Evolutionary conservation across 64 coral and sea anemone species (phyloP).

Genomic region (Astreopora myriophthalma): DNA sequence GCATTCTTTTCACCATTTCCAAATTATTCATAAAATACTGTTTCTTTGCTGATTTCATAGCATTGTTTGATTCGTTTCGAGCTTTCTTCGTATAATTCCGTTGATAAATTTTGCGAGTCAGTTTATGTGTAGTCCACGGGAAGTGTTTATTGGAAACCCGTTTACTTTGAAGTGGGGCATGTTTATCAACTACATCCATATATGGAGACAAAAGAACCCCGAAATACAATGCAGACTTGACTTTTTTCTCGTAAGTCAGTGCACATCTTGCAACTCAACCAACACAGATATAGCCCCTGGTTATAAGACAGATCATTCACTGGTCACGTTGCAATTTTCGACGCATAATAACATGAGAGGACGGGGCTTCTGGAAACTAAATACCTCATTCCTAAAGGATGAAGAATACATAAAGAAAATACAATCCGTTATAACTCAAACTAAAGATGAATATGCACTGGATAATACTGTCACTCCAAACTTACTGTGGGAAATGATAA

Average conservation of each 20-base stretch:
- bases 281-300: conserved; percentile 7
- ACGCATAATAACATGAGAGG: neutral
- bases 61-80: too few species aligned
- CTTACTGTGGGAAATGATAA: conserved; percentile 7
- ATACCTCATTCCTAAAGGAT: conserved; percentile 6
- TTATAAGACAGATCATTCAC: conserved; percentile 10
- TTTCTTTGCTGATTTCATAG: too few species aligned
- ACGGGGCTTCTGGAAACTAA: conserved; percentile 9
- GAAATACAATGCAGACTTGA: conserved; percentile 14
- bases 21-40: too few species aligned
- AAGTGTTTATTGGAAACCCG: too few species aligned
- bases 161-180: too few species aligned
- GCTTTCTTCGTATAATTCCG: too few species aligned
- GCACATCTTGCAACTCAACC: neutral
- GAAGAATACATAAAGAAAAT: neutral
- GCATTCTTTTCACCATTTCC: too few species aligned
- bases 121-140: too few species aligned
- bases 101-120: too few species aligned
- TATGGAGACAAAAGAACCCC: neutral
- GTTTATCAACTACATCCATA: too few species aligned
- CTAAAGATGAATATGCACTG: neutral
- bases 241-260: conserved; percentile 5
- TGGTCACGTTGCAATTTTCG: neutral
- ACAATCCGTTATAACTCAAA: neutral
- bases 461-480: neutral